Conservation (phyloP, 2,797 vertebrate genomes). For the Anomalospiza imberbis region DNA sequence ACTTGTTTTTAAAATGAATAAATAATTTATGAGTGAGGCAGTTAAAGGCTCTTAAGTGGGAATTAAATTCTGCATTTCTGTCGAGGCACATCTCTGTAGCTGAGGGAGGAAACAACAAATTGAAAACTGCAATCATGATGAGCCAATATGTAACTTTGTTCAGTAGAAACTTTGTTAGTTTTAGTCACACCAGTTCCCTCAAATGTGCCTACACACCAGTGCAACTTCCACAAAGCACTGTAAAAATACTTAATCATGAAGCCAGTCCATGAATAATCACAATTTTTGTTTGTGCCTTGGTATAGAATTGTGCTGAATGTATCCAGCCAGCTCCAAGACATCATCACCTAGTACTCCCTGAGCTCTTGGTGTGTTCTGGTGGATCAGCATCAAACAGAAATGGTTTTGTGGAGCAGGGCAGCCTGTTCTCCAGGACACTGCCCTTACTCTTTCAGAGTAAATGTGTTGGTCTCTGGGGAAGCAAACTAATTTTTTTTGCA, state of each 20-base stretch:
- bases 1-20: neutral
- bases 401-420: neutral
- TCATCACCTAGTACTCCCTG: neutral
- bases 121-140: neutral
- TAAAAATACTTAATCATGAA: neutral
- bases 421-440: neutral
- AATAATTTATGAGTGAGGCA: neutral
- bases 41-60: neutral
- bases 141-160: neutral
- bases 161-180: neutral
- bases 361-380: neutral
- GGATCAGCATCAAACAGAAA: neutral
- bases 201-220: neutral
- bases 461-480: neutral
- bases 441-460: neutral
- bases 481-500: neutral
- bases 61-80: neutral
- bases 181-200: neutral
- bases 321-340: neutral
- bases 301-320: neutral
- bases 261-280: neutral
- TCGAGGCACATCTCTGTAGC: neutral
- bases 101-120: neutral
- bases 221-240: neutral
- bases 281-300: neutral